Evolutionary conservation across 2,888 invertebrate species (phyloP), one percentile per base, ranked within the genome.

Genomic region (Agrilus mali): DNA sequence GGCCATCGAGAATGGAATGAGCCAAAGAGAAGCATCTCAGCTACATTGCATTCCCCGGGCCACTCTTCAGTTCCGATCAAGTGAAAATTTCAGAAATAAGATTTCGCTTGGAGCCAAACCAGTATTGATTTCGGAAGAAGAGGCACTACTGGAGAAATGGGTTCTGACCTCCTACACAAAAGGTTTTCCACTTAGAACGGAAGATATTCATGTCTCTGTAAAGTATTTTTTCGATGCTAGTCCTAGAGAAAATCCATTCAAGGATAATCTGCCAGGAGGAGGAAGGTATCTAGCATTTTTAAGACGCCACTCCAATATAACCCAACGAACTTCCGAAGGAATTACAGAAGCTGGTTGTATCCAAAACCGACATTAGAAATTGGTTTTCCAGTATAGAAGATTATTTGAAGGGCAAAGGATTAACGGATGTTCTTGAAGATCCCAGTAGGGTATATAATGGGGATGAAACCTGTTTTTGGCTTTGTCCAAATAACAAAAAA

Each of bases 391-490:
- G 46, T 34, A 45, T 55, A 39, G 39, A 47, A 40, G n/a, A 41
- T 16, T 44, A 39, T 27, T 34, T 52, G 4, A 49, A 47, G 38
- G 48, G 53, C 46, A 49, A 54, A 41, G 35, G 46, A n/a, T 35
- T 44, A 42, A 34, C 20, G 35, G 35, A 55, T 20, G 44, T 53
- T 34, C 43, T 54, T 20, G 27, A 46, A 32, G 53, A 58, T 41
- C 52, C 55, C 7, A 41, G 16, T 22, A 42, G 55, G 36, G 49
- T 58, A 13, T 54, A 53, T 34, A 58, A 56, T 49, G 52, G 48
- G 7, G 54, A 57, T 41, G 55, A 58, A 47, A 55, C 54, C 10
- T 45, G 47, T 41, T 58, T 57, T 44, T 22, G 40, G 12, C 36
- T 54, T 14, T 54, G 50, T 36, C 46, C 52, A 33, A 52, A 53